A percentile compares a stretch with the other conserved stretches of the same genome.
Conservation (phyloP, 2,888 invertebrate genomes). For the Pomacea canaliculata region DNA sequence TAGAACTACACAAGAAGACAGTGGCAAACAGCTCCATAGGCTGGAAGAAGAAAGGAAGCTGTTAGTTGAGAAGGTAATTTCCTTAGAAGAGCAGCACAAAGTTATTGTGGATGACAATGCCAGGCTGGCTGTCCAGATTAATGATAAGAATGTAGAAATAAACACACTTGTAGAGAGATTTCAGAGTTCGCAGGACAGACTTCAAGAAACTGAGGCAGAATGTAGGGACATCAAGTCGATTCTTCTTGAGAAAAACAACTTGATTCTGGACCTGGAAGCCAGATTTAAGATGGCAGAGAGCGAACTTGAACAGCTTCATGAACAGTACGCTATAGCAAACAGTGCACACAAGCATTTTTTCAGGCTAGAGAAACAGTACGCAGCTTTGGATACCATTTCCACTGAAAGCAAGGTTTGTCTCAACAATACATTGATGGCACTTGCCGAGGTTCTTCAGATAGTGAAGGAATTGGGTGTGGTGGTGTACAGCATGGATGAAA, state of each 20-base stretch:
- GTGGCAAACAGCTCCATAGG: background rate
- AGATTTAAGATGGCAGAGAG: constrained; percentile 11
- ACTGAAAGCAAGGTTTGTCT: background rate
- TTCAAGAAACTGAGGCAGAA: constrained; percentile 11
- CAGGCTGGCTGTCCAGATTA: background rate
- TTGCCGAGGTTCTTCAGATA: background rate
- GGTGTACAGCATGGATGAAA: background rate
- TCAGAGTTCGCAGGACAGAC: background rate
- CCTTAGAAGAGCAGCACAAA: constrained; percentile 1
- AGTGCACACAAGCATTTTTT: constrained; percentile 2
- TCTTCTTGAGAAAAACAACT: constrained; percentile 5
- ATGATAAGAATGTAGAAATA: background rate
- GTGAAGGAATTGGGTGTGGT: background rate
- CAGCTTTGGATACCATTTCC: background rate
- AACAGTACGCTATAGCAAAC: constrained; percentile 4
- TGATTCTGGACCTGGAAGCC: constrained; percentile 2
- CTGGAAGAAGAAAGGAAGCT: background rate
- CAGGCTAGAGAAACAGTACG: constrained; percentile 8
- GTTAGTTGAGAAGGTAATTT: background rate
- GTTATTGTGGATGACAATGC: background rate
- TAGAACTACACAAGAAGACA: background rate
- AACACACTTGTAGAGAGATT: background rate
- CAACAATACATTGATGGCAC: background rate
- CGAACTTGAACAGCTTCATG: constrained; percentile 10
- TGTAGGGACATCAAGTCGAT: background rate